A percentile compares a stretch with the other conserved stretches of the same genome.
Evolutionary conservation across 2,797 vertebrate species (phyloP).

Genomic region (Eutrigla gurnardus): DNA sequence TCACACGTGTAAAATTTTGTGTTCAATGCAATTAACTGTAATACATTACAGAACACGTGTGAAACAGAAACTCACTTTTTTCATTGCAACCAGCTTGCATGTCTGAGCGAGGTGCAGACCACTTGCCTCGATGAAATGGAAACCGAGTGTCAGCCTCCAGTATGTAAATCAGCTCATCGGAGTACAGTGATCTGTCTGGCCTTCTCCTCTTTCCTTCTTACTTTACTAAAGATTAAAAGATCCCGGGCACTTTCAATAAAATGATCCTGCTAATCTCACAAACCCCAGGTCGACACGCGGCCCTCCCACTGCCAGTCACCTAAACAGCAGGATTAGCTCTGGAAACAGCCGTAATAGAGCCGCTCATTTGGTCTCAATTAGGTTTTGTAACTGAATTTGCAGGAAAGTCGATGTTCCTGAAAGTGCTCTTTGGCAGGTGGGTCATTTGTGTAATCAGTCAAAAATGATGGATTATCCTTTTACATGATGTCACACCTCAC

Average conservation of each 20-base stretch:
- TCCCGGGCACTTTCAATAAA: slow-evolving; percentile 59
- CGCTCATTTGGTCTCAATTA: slow-evolving; percentile 14
- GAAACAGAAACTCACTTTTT: slow-evolving; percentile 2
- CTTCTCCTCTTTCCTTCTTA: slow-evolving; percentile 72
- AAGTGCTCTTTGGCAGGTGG: slow-evolving; percentile 5
- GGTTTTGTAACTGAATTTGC: slow-evolving; percentile 24
- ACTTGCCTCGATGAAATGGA: slow-evolving; percentile 62
- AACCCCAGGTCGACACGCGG: slow-evolving; percentile 30
- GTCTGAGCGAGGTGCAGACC: slow-evolving; percentile 31
- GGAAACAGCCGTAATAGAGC: background rate
- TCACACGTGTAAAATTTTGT: background rate
- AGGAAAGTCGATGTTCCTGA: slow-evolving; percentile 5
- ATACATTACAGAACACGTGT: background rate
- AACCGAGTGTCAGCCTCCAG: slow-evolving; percentile 61
- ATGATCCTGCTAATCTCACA: slow-evolving; percentile 62
- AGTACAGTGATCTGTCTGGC: slow-evolving; percentile 66
- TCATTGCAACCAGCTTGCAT: slow-evolving; percentile 29
- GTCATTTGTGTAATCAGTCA: slow-evolving; percentile 9
- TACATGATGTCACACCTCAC: slow-evolving; percentile 8
- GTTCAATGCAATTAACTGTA: background rate
- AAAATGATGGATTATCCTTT: slow-evolving; percentile 1
- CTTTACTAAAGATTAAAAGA: slow-evolving; percentile 67
- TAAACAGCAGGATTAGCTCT: slow-evolving; percentile 36
- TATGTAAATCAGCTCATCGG: slow-evolving; percentile 69
- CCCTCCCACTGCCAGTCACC: slow-evolving; percentile 39